Percentiles rank a stretch among this genome's conserved stretches.
These are phyloP conservation scores for Epinephelus fuscoguttatus DNA, from an alignment of 2,113 vertebrate species.

Conservation along the genomic window DNA sequence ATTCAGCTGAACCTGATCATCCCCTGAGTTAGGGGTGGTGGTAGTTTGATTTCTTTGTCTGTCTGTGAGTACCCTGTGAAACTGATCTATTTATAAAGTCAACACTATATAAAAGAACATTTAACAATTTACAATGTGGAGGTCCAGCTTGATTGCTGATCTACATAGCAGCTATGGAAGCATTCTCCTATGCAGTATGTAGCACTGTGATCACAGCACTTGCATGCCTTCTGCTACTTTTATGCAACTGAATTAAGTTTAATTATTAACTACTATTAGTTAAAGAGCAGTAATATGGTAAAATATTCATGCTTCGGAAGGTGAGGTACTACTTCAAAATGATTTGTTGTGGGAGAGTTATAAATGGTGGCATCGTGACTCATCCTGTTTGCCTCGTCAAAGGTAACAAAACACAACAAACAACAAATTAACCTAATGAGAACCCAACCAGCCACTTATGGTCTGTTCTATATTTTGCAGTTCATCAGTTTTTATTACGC, in stretches of 20 bases:
- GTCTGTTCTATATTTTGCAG: conserved; percentile 1
- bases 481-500: background rate
- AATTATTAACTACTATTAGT: conserved; percentile 10
- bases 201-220: background rate
- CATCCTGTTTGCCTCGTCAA: background rate
- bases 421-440: conserved; percentile 15
- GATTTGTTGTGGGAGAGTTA: conserved; percentile 1
- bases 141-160: too few relatives aligned
- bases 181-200: background rate
- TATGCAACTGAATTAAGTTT: conserved; percentile 1
- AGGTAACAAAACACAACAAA: background rate
- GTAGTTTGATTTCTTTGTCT: background rate
- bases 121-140: too few relatives aligned
- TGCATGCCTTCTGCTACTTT: background rate
- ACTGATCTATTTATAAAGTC: background rate
- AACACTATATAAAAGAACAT: background rate
- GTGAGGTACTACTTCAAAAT: conserved; percentile 27
- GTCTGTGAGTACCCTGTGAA: background rate
- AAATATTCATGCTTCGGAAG: background rate
- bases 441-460: conserved; percentile 1
- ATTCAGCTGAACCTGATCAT: background rate
- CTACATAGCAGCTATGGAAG: background rate
- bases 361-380: conserved; percentile 14
- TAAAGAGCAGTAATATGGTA: background rate
- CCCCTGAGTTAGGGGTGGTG: background rate